A percentile compares a stretch with the other conserved stretches of the same genome.
phyloP scores from a whole-genome alignment of 2,113 vertebrate genomes.

The Bettongia penicillata region DNA sequence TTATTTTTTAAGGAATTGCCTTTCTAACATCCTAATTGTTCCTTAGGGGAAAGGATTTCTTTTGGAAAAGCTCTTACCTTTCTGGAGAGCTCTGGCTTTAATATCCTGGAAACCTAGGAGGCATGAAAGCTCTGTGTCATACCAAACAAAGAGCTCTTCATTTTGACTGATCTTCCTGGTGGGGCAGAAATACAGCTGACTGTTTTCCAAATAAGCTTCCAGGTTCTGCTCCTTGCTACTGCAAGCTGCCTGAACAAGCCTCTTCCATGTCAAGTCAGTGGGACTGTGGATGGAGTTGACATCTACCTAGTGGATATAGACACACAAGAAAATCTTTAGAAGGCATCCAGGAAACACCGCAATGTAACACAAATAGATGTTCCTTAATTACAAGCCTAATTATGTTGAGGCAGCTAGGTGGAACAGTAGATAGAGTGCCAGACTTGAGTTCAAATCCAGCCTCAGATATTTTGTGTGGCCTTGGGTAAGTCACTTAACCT shows the following conservation, averaged over 20 bases:
- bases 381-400: background rate
- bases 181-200: constrained; percentile 87
- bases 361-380: background rate
- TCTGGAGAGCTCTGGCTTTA: constrained; percentile 74
- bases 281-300: constrained; percentile 87
- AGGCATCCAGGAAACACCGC: background rate
- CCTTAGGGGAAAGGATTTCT: background rate
- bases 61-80: constrained; percentile 83
- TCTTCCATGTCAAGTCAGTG: constrained; percentile 87
- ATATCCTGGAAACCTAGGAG: constrained; percentile 89
- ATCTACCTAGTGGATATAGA: background rate
- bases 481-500: background rate
- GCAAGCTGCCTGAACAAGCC: constrained; percentile 87
- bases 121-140: constrained; percentile 88
- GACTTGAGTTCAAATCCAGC: background rate
- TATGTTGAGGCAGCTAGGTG: background rate
- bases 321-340: background rate
- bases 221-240: constrained; percentile 88
- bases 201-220: constrained; percentile 87
- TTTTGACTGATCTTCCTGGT: constrained; percentile 86
- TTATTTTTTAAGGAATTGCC: background rate
- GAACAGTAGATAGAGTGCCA: background rate
- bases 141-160: constrained; percentile 93
- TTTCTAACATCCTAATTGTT: background rate
- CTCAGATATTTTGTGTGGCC: background rate